phyloP scores from a whole-genome alignment of 2,797 vertebrate species.

The Myotis myotis region DNA sequence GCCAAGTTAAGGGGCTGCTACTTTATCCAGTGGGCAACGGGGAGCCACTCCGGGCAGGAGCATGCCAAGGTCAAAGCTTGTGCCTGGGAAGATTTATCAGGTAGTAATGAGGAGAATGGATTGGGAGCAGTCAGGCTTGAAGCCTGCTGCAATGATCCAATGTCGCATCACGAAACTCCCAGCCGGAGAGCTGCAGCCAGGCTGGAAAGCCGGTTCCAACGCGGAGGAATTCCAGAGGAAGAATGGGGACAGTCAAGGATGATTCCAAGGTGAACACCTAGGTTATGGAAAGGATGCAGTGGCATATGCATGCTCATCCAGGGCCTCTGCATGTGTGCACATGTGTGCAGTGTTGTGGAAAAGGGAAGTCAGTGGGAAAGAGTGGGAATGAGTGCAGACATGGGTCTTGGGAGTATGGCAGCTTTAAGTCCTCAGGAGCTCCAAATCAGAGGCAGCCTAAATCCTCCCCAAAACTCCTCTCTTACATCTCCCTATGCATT shows the following conservation, averaged over 20 bases:
- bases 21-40: background rate
- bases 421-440: background rate
- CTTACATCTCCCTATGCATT: background rate
- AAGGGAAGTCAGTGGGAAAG: background rate
- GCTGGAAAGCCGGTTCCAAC: background rate
- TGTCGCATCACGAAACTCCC: background rate
- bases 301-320: background rate
- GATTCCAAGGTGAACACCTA: background rate
- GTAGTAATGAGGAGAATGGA: background rate
- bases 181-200: background rate
- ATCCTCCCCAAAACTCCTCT: background rate
- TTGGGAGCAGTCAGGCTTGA: background rate
- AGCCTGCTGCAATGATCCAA: background rate
- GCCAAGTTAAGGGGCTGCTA: background rate
- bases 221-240: background rate
- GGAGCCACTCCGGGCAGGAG: background rate
- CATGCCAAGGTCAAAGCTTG: background rate
- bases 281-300: background rate
- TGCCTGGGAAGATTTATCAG: slow-evolving; percentile 25
- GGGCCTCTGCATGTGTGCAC: background rate
- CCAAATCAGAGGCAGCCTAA: background rate
- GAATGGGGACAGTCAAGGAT: background rate
- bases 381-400: background rate
- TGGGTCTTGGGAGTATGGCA: background rate
- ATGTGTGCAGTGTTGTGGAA: background rate